These are phyloP conservation scores for Ceuthmochares aereus DNA, from an alignment of 2,113 vertebrate genomes.

Conservation along the genomic window DNA sequence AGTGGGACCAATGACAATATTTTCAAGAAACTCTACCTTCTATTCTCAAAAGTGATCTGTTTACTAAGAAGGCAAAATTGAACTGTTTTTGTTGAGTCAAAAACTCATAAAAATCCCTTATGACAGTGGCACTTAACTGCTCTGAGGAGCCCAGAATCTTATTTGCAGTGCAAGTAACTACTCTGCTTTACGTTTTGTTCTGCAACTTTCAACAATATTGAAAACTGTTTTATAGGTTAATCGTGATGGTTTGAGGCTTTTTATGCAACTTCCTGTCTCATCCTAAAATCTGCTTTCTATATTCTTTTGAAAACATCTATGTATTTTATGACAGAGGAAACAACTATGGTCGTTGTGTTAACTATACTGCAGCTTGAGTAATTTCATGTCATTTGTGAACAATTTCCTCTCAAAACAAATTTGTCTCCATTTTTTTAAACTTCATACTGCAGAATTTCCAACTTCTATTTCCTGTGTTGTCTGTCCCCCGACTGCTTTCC, in stretches of 20 bases:
- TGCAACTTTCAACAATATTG: background rate
- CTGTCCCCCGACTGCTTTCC: background rate
- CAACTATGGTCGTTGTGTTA: rapidly evolving
- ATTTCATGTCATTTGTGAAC: background rate
- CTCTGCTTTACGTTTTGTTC: background rate
- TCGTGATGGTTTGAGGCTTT: background rate
- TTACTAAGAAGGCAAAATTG: background rate
- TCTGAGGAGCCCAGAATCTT: background rate
- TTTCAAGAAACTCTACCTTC: background rate
- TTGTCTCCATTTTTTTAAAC: background rate
- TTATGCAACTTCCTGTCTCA: background rate
- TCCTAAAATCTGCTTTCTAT: background rate
- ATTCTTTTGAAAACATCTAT: background rate
- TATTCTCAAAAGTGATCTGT: background rate
- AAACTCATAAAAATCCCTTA: background rate
- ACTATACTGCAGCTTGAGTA: background rate
- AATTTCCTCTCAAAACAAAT: background rate
- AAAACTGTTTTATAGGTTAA: background rate
- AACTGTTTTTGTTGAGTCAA: background rate
- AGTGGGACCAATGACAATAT: background rate
- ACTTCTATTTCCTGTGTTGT: background rate
- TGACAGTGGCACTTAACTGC: background rate
- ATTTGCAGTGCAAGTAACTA: background rate
- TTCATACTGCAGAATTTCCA: background rate
- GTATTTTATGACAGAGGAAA: background rate